These are phyloP conservation scores for Patiria pectinifera DNA, from an alignment of 53 echinoderm and acorn worm genomes.

Conservation along the genomic window DNA sequence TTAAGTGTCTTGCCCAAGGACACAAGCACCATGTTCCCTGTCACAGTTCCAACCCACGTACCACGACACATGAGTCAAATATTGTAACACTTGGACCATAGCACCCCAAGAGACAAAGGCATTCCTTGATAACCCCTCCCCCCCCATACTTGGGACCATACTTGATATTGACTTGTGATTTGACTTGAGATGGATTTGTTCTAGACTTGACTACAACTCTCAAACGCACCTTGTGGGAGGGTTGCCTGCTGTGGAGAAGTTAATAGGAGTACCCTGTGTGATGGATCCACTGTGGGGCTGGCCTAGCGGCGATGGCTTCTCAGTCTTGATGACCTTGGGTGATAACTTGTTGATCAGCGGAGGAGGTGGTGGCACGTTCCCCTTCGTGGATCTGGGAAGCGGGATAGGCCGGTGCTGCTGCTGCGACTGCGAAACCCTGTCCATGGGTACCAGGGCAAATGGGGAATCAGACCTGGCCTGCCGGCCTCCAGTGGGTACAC, in stretches of 20 bases:
- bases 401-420: constrained; percentile 69
- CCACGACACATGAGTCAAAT: too few relatives aligned
- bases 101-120: too few relatives aligned
- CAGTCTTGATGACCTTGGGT: constrained; percentile 90
- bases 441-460: constrained; percentile 83
- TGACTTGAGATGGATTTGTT: neutral
- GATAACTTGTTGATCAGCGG: constrained; percentile 87
- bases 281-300: constrained; percentile 66
- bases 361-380: constrained; percentile 86
- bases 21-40: too few relatives aligned
- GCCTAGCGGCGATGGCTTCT: constrained; percentile 83
- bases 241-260: constrained; percentile 71
- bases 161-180: neutral
- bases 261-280: constrained; percentile 88
- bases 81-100: too few relatives aligned
- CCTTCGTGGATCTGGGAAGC: constrained; percentile 68
- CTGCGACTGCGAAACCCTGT: constrained; percentile 54
- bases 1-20: too few relatives aligned
- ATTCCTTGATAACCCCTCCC: too few relatives aligned
- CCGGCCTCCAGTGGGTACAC: constrained; percentile 20
- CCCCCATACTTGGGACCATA: too few relatives aligned
- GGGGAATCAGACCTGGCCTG: constrained; percentile 77
- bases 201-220: too few relatives aligned
- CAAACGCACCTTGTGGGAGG: constrained; percentile 76
- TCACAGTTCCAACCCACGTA: too few relatives aligned